phyloP scores from a whole-genome alignment of 2,888 invertebrate genomes.

The Hyposoter didymator region DNA sequence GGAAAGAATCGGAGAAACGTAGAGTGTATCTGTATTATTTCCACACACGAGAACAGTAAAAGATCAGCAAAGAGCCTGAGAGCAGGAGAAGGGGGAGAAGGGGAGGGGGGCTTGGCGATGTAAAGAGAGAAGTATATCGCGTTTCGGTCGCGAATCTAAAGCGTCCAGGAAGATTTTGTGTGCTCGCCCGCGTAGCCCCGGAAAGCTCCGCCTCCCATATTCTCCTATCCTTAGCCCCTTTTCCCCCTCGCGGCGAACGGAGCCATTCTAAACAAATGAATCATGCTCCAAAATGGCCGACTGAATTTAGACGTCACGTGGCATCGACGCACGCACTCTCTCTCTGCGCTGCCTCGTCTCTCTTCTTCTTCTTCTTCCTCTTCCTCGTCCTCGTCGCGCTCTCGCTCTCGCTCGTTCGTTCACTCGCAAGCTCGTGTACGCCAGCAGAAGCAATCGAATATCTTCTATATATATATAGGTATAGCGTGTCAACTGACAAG shows the following conservation, averaged over 20 bases:
- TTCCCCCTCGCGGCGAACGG: slow-evolving; percentile 73
- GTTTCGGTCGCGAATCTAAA: slow-evolving; percentile 75
- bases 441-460: slow-evolving; percentile 63
- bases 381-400: slow-evolving; percentile 22
- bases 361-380: slow-evolving; percentile 17
- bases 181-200: slow-evolving; percentile 65
- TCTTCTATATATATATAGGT: slow-evolving; percentile 13
- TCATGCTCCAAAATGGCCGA: slow-evolving; percentile 84
- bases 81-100: neutral
- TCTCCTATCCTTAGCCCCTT: slow-evolving; percentile 80
- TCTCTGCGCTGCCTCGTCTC: no score
- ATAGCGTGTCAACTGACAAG: neutral
- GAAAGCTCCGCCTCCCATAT: slow-evolving; percentile 82
- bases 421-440: slow-evolving; percentile 45
- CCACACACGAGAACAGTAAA: neutral
- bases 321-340: slow-evolving; percentile 76
- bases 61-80: neutral
- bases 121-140: slow-evolving; percentile 63
- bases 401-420: slow-evolving; percentile 44
- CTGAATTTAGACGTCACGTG: slow-evolving; percentile 84
- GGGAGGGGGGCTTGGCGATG: neutral
- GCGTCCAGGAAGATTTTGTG: slow-evolving; percentile 81
- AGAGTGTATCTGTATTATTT: neutral
- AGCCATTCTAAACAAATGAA: slow-evolving; percentile 84
- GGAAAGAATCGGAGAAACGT: neutral